phyloP scores from a whole-genome alignment of 2,888 invertebrate genomes.

The Diabrotica balteata region DNA sequence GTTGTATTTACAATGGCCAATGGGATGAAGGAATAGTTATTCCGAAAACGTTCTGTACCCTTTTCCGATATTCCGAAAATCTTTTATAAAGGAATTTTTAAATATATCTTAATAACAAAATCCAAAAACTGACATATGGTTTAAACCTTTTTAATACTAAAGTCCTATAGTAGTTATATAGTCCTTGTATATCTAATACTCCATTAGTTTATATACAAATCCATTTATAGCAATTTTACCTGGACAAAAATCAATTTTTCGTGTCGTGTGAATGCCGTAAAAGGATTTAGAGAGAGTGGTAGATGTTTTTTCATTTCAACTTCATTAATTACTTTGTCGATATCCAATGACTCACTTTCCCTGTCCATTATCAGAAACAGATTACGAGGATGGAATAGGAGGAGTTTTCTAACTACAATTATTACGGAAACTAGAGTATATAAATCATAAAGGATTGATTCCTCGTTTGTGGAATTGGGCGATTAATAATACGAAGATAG shows the following conservation, averaged over 20 bases:
- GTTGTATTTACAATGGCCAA: too few species aligned
- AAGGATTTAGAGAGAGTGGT: constrained; percentile 46
- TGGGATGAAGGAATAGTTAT: too few species aligned
- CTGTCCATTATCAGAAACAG: constrained; percentile 28
- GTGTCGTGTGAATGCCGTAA: constrained; percentile 51
- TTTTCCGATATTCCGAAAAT: too few species aligned
- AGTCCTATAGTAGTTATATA: too few species aligned
- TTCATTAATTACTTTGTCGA: constrained; percentile 46
- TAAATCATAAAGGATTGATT: too few species aligned
- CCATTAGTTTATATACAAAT: constrained; percentile 30
- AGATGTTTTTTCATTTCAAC: constrained; percentile 33
- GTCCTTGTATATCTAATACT: constrained; percentile 30
- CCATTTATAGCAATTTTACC: constrained; percentile 43
- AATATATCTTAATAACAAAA: too few species aligned
- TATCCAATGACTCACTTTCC: constrained; percentile 26
- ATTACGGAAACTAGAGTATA: background rate
- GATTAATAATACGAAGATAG: too few species aligned
- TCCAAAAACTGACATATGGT: too few species aligned
- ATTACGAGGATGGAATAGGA: constrained; percentile 21
- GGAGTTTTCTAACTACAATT: constrained; percentile 14
- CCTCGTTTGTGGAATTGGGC: too few species aligned
- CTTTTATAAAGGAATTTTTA: too few species aligned
- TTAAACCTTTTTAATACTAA: too few species aligned
- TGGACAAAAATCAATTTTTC: constrained; percentile 53
- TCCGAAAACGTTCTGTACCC: too few species aligned